Evolutionary conservation across 2,888 invertebrate genomes (phyloP), one percentile per base, ranked within the genome.

Genomic region (Notocelia uddmanniana): DNA sequence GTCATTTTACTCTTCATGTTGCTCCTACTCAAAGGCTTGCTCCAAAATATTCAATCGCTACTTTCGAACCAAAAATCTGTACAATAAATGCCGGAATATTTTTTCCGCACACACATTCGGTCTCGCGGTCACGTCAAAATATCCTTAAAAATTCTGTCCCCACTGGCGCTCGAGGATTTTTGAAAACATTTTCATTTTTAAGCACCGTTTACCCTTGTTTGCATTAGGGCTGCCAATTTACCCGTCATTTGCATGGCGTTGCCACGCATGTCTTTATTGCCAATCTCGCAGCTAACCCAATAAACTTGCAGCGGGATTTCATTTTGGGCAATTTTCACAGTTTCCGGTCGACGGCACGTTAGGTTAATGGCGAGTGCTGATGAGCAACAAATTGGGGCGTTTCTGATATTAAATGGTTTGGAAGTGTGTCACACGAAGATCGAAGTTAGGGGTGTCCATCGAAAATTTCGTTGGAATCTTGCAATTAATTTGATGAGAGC

Each of bases 241-340:
- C 69, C 74, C 77, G 80, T 82, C 80, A 86, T 89, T 89, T 88
- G 80, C 84, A 81, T 81, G 85, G 82, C 45, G 55, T 18, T 57
- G 48, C 59, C 71, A 72, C 72, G 72, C 72, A 72, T 68, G 72
- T 72, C 72, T 88, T 89, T 91, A 92, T 92, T 90, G 91, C 79
- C 93, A 92, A 92, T 93, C 89, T 92, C 89, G 84, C 80, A 79
- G 82, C 83, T 90, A 95, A 94, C 96, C 87, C 82, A 85, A 92
- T 93, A 84, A 88, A 85, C 84, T 88, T 81, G 85, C 79, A 78
- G 83, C 78, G 82, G 87, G 89, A 91, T 91, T 90, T 91, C 90
- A 91, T 92, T 91, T 91, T 88, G 82, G 85, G 74, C 76, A 76
- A 78, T 76, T 77, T 76, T 76, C 75, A 73, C 71, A 73, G 68